Conservation (phyloP, 37 sponge, comb jelly and placozoan species). For the Spongia lamella region DNA sequence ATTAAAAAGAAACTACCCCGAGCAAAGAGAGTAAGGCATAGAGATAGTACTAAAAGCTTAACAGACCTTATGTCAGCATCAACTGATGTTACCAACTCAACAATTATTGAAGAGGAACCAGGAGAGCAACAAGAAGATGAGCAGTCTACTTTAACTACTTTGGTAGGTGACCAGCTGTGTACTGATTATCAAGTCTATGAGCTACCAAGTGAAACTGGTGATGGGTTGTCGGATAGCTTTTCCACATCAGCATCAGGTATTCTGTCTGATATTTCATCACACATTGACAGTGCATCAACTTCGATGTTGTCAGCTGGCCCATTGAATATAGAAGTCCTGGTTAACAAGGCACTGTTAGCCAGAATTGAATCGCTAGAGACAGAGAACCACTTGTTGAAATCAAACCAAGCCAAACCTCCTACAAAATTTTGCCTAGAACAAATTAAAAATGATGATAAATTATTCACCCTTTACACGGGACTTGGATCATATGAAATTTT, state of each 20-base stretch:
- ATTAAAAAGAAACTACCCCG: slow-evolving; percentile 10
- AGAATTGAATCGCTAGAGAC: slow-evolving; percentile 38
- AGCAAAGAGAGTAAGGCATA: slow-evolving; percentile 1
- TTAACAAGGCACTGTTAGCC: slow-evolving; percentile 33
- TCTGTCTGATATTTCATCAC: too few species aligned
- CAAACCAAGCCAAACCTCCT: background rate
- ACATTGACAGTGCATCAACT: too few species aligned
- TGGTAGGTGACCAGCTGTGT: slow-evolving; percentile 15
- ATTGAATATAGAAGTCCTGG: background rate
- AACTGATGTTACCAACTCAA: background rate
- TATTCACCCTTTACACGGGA: slow-evolving; percentile 21
- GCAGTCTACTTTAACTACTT: background rate
- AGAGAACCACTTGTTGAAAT: slow-evolving; percentile 23
- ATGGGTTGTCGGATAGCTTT: too few species aligned
- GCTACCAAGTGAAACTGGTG: slow-evolving; percentile 9
- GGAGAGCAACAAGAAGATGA: background rate
- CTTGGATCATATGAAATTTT: slow-evolving; percentile 27
- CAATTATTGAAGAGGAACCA: background rate
- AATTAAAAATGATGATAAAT: slow-evolving; percentile 8
- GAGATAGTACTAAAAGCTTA: background rate
- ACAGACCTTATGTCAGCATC: too few species aligned
- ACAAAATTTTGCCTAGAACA: slow-evolving; percentile 23
- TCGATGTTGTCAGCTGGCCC: too few species aligned
- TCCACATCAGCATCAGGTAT: too few species aligned
- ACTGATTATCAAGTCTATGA: slow-evolving; percentile 33